Conservation (phyloP, 2,888 invertebrate genomes). For the Melieria picta region DNA sequence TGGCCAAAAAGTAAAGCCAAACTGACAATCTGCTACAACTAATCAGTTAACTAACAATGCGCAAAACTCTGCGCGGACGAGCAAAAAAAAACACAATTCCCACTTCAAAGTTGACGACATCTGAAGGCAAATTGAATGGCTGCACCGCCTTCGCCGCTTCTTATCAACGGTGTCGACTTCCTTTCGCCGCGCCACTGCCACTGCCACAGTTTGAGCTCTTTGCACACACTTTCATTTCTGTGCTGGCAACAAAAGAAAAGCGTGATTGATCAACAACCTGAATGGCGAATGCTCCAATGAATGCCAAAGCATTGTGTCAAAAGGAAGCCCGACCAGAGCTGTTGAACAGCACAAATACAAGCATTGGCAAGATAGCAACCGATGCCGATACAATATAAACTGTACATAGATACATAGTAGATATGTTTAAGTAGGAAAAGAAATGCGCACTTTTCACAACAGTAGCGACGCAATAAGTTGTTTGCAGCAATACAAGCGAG, state of each 20-base stretch:
- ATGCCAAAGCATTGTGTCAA: no score
- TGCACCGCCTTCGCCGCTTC: slow-evolving; percentile 1
- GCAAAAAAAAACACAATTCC: slow-evolving; percentile 18
- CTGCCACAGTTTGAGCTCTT: neutral
- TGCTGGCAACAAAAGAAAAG: neutral
- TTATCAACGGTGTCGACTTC: neutral
- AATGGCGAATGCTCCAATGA: neutral
- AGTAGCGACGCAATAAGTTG: no score
- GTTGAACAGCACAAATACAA: no score
- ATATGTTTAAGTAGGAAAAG: no score
- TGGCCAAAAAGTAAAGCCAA: slow-evolving; percentile 14
- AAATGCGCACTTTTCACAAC: no score
- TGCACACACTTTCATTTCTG: neutral
- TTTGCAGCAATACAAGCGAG: no score
- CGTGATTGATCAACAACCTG: slow-evolving; percentile 23
- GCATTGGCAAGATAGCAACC: no score
- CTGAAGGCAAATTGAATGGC: slow-evolving; percentile 6
- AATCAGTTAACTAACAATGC: slow-evolving; percentile 29
- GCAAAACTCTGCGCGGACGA: slow-evolving; percentile 12
- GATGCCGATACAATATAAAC: no score
- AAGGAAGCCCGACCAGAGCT: no score
- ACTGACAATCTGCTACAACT: slow-evolving; percentile 14
- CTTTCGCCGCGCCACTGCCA: neutral
- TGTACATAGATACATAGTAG: no score
- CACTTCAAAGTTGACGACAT: slow-evolving; percentile 27